Base-by-base conservation (phyloP, 2,888 invertebrate species). In the Cheilosia urbana region DNA sequence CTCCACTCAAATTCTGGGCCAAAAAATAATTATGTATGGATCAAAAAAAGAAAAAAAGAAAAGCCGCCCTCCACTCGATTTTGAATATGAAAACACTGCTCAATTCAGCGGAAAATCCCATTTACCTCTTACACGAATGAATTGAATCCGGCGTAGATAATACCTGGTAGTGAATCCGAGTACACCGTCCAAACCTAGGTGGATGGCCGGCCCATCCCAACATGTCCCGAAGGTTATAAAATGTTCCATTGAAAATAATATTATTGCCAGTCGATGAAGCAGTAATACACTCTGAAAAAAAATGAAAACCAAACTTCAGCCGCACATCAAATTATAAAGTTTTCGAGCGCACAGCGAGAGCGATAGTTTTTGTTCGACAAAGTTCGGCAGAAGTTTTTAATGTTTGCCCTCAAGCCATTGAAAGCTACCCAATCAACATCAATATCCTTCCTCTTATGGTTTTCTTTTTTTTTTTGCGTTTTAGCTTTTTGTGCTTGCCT, bases 401-500 rank as follows among this genome's bases (percentile, higher is more conserved):
- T 78, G 62, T 63, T 78, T 73, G 68, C 73, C 66, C 24, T 30
- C 7, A 7, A 58, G 65, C 34, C 63, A 47, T 37, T 71, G 66
- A 81, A 62, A 75, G 77, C 77, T 62, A 60, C 30, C 82, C 82
- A 83, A 78, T 83, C 83, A 78, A 83, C 51, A 66, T 68, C 78
- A 78, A 82, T 49, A 76, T 58, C 55, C 60, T 51, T 60, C 42
- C 49, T 40, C 49, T 21, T 42, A 27, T 40, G 47, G 45, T 53
- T 53, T 34, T 24, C 2, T 24, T 15, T 27, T 60, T 13, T 30
- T 47, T 21, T 24, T 30, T 37, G 53, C 53, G 40, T 37, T 24
- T 30, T 30, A 2, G 7, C 19, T 60, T n/a, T 40, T 49, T 21
- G 24, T 13, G 37, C 13, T 4, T 37, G 37, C 37, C 37, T 37